phyloP scores from a whole-genome alignment of 2,888 invertebrate species.

The Diadromus collaris region DNA sequence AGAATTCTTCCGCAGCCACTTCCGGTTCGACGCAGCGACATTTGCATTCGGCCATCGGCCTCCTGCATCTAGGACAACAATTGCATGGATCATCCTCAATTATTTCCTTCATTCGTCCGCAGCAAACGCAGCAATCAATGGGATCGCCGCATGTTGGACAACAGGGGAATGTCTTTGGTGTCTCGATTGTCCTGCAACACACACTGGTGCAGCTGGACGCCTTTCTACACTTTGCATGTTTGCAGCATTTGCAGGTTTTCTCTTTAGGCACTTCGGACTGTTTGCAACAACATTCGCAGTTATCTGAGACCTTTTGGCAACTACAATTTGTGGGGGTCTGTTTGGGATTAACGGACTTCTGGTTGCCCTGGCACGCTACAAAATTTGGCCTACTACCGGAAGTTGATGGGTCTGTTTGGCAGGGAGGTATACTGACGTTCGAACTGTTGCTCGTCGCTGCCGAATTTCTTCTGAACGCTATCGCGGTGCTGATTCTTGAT shows the following conservation, averaged over 20 bases:
- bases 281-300: constrained; percentile 23
- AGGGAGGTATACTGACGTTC: not conserved
- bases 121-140: constrained; percentile 17
- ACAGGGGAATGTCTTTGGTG: not conserved
- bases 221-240: not conserved
- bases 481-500: constrained; percentile 43
- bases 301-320: constrained; percentile 23
- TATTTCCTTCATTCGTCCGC: not conserved
- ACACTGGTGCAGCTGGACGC: constrained; percentile 2
- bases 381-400: not conserved
- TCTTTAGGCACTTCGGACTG: constrained; percentile 16
- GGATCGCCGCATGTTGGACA: constrained; percentile 28
- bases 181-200: constrained; percentile 26
- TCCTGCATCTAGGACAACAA: constrained; percentile 43
- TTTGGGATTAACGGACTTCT: not conserved
- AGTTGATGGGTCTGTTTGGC: not conserved
- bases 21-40: constrained; percentile 24
- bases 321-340: constrained; percentile 10
- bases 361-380: not conserved
- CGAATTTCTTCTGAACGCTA: constrained; percentile 44
- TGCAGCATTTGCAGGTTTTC: constrained; percentile 29
- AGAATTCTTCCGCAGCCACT: constrained; percentile 14
- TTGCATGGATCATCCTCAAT: constrained; percentile 22
- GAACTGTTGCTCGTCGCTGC: constrained; percentile 17
- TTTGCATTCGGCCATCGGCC: constrained; percentile 46